Evolutionary conservation across 1,140 invertebrate genomes (phyloP).

Genomic region (Brachionus rubens): DNA sequence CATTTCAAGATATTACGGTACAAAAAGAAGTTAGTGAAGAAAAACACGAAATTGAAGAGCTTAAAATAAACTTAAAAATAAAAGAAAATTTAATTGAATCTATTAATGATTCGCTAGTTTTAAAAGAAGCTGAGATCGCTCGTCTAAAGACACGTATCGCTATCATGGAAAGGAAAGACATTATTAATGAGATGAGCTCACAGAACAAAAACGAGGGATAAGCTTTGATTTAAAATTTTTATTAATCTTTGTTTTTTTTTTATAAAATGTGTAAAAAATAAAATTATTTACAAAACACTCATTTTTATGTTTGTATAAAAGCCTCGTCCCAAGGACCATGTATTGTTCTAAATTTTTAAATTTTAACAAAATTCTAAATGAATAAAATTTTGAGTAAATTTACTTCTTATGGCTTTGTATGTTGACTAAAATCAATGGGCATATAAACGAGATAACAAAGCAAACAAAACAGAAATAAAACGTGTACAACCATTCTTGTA

Average conservation of each 20-base stretch:
- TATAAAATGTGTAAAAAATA: neutral
- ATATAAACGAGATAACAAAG: slow-evolving; percentile 63
- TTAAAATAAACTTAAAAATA: slow-evolving; percentile 3
- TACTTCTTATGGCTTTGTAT: slow-evolving; percentile 79
- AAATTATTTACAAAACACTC: neutral
- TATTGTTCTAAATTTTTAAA: slow-evolving; percentile 30
- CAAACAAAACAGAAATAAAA: slow-evolving; percentile 60
- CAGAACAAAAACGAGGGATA: neutral
- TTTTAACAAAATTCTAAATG: neutral
- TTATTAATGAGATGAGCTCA: neutral
- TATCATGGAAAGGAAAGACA: slow-evolving; percentile 41
- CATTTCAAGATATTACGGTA: neutral
- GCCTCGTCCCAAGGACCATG: slow-evolving; percentile 45
- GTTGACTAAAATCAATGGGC: slow-evolving; percentile 74
- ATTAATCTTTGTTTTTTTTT: neutral
- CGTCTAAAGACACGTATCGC: neutral
- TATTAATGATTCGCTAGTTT: slow-evolving; percentile 27
- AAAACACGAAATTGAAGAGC: slow-evolving; percentile 11
- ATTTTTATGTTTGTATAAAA: neutral
- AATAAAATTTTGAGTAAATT: slow-evolving; percentile 49
- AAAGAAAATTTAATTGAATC: slow-evolving; percentile 27
- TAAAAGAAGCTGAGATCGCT: slow-evolving; percentile 43
- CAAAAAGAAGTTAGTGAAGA: neutral
- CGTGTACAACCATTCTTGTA: slow-evolving; percentile 55
- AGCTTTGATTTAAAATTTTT: neutral